phyloP scores from a whole-genome alignment of 1,140 invertebrate genomes.

The Drosophila lowei region DNA sequence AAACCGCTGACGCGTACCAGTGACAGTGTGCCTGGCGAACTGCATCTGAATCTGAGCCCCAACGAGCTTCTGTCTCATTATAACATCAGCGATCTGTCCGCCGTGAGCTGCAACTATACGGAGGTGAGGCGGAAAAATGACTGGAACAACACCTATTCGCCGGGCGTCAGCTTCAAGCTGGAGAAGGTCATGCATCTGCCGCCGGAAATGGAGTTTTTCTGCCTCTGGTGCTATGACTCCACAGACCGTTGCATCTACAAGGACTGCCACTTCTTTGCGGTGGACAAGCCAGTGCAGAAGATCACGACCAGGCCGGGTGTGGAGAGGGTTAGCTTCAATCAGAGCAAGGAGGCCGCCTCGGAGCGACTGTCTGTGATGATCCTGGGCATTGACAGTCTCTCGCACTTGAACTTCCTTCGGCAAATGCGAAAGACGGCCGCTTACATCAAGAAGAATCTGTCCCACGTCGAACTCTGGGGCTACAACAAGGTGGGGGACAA shows the following conservation, averaged over 20 bases:
- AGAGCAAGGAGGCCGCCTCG: slow-evolving; percentile 1
- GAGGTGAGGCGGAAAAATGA: slow-evolving; percentile 85
- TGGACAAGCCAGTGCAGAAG: slow-evolving; percentile 81
- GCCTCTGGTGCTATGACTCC: slow-evolving; percentile 85
- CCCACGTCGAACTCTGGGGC: slow-evolving; percentile 88
- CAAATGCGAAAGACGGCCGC: slow-evolving; percentile 90
- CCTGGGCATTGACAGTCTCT: slow-evolving; percentile 94
- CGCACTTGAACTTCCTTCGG: slow-evolving; percentile 92
- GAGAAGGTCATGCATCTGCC: slow-evolving; percentile 80
- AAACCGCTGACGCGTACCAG: slow-evolving; percentile 82
- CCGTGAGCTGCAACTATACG: slow-evolving; percentile 86
- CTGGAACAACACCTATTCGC: slow-evolving; percentile 75
- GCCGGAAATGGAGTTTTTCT: slow-evolving; percentile 86
- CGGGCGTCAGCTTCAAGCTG: slow-evolving; percentile 69
- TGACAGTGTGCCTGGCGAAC: slow-evolving; percentile 45
- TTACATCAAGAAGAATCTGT: slow-evolving; percentile 85
- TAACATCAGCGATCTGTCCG: slow-evolving; percentile 83
- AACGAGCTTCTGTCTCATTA: slow-evolving; percentile 86
- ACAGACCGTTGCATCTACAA: slow-evolving; percentile 84
- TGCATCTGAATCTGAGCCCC: slow-evolving; percentile 86
- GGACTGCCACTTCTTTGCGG: slow-evolving; percentile 88
- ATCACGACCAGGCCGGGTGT: not conserved
- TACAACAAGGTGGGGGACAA: slow-evolving; percentile 94
- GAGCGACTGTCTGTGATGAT: slow-evolving; percentile 86
- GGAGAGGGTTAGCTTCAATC: slow-evolving; percentile 26